A percentile compares a stretch with the other conserved stretches of the same genome.
These are phyloP conservation scores for Odontomyia ornata DNA, from an alignment of 2,888 invertebrate genomes.

Conservation along the genomic window DNA sequence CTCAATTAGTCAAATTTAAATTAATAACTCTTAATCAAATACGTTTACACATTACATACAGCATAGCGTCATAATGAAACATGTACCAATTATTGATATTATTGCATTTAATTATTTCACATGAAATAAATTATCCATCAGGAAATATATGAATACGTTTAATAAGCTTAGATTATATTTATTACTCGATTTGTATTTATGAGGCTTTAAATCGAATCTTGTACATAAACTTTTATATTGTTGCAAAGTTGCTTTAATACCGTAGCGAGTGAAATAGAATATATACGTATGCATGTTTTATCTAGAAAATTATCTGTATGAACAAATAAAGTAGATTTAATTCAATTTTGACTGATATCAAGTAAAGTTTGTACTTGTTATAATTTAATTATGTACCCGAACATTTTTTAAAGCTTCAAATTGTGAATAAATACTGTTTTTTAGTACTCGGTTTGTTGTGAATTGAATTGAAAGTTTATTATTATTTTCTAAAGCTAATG, in stretches of 20 bases:
- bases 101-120: not conserved
- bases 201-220: slow-evolving; percentile 1
- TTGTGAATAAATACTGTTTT: not conserved
- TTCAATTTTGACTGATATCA: slow-evolving; percentile 17
- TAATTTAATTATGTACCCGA: not conserved
- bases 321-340: slow-evolving; percentile 1
- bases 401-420: not conserved
- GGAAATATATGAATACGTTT: not conserved
- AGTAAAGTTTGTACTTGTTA: not conserved
- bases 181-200: not conserved
- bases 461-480: no score
- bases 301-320: not conserved
- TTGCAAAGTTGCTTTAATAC: no score
- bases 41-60: not conserved
- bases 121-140: not conserved
- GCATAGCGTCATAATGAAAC: not conserved
- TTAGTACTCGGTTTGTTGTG: not conserved
- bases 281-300: not conserved
- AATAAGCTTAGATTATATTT: not conserved
- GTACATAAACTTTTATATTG: no score
- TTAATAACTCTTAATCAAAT: not conserved
- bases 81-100: not conserved
- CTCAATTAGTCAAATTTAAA: not conserved
- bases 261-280: not conserved
- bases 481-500: no score